phyloP scores from a whole-genome alignment of 2,797 vertebrate genomes.

The Acipenser transmontanus region DNA sequence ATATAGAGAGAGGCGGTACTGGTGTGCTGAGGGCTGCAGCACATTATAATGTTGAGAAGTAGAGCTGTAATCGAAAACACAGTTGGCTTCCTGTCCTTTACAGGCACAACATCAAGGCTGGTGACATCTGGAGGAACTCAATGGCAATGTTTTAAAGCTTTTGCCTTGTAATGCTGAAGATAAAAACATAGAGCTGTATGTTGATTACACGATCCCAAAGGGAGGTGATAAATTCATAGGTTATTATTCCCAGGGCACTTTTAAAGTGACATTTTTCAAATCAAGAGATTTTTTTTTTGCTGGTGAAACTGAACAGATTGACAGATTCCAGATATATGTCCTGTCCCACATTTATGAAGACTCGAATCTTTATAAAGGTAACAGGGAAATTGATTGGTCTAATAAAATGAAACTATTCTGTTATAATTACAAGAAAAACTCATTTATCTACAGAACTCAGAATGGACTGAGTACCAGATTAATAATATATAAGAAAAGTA shows the following conservation, averaged over 20 bases:
- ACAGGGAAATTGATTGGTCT: too few species aligned
- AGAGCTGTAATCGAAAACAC: slow-evolving; percentile 6
- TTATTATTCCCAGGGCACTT: background rate
- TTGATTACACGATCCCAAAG: background rate
- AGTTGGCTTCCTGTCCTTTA: background rate
- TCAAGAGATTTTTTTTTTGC: background rate
- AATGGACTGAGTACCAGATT: too few species aligned
- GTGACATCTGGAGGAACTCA: slow-evolving; percentile 6
- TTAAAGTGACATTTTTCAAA: background rate
- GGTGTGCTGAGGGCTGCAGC: background rate
- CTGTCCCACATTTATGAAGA: too few species aligned
- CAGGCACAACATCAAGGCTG: slow-evolving; percentile 1
- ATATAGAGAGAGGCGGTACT: background rate
- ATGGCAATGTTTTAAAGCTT: slow-evolving; percentile 2
- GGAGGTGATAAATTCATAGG: background rate
- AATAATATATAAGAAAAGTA: too few species aligned
- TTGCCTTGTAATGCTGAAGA: background rate
- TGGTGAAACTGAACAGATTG: background rate
- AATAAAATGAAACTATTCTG: too few species aligned
- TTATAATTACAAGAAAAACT: too few species aligned
- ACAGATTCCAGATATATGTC: too few species aligned
- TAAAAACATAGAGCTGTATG: background rate
- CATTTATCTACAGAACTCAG: too few species aligned
- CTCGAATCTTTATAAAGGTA: too few species aligned
- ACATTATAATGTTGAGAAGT: background rate